Conservation (phyloP, 2,797 vertebrate genomes). For the Labroides dimidiatus region DNA sequence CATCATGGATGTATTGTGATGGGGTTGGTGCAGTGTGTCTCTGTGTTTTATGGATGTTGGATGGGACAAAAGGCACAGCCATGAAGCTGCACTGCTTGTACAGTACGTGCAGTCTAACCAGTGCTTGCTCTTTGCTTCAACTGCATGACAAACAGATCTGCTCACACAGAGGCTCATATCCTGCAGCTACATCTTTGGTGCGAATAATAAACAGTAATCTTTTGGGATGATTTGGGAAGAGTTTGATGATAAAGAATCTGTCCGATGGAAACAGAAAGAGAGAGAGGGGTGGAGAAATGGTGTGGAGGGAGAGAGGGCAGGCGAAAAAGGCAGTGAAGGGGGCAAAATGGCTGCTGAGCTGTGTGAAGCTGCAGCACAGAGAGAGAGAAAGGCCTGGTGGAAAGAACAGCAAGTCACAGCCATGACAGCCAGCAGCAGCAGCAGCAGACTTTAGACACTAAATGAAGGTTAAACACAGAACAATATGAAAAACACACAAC, state of each 20-base stretch:
- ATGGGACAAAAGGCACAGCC: slow-evolving; percentile 39
- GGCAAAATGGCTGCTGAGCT: slow-evolving; percentile 74
- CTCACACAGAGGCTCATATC: slow-evolving; percentile 46
- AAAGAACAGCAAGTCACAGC: slow-evolving; percentile 68
- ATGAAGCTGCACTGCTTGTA: slow-evolving; percentile 38
- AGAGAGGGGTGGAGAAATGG: slow-evolving; percentile 35
- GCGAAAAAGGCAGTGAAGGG: slow-evolving; percentile 51
- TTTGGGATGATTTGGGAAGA: slow-evolving; percentile 8
- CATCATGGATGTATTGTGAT: slow-evolving; percentile 13
- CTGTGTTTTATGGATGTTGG: slow-evolving; percentile 25
- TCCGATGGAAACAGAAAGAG: slow-evolving; percentile 8
- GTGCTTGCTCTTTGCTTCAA: slow-evolving; percentile 60
- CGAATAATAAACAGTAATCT: slow-evolving; percentile 40
- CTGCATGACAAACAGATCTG: slow-evolving; percentile 50
- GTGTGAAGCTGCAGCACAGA: slow-evolving; percentile 72
- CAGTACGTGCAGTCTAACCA: slow-evolving; percentile 51
- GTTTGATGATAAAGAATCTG: slow-evolving; percentile 6
- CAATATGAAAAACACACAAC: slow-evolving; percentile 62
- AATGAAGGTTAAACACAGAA: slow-evolving; percentile 61
- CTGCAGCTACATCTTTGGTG: slow-evolving; percentile 48
- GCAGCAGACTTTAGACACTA: slow-evolving; percentile 41
- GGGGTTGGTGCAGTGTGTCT: slow-evolving; percentile 5
- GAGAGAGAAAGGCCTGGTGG: slow-evolving; percentile 68
- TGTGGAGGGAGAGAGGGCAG: slow-evolving; percentile 47
- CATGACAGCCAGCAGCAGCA: slow-evolving; percentile 65